These are phyloP conservation scores for Eucera pruinosa DNA, from an alignment of 2,888 invertebrate species.

Conservation along the genomic window DNA sequence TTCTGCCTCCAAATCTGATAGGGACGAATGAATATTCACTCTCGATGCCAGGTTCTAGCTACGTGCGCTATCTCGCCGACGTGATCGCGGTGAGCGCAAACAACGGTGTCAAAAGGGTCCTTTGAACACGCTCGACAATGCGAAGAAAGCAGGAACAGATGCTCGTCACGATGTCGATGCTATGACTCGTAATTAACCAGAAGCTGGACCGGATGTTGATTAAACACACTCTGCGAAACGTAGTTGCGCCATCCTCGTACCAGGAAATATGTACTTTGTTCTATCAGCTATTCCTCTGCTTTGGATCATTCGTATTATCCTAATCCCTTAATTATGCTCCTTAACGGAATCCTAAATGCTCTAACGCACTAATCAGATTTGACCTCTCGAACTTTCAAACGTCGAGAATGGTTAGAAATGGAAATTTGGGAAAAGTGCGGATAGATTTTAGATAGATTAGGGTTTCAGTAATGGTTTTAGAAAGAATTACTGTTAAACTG, in stretches of 20 bases:
- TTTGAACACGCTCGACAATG: conserved; percentile 57
- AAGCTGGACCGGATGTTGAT: conserved; percentile 64
- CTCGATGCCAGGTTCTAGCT: conserved; percentile 58
- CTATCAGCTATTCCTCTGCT: conserved; percentile 15
- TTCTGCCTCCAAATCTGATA: conserved; percentile 66
- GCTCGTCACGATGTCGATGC: conserved; percentile 63
- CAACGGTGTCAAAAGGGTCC: conserved; percentile 67
- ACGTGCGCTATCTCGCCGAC: conserved; percentile 65
- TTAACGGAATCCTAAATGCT: conserved; percentile 18
- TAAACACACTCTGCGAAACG: conserved; percentile 58
- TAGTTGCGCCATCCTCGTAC: background rate
- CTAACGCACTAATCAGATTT: conserved; percentile 16
- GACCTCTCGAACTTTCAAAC: no score
- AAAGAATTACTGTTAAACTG: no score
- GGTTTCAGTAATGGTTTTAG: no score
- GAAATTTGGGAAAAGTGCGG: no score
- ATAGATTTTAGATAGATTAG: no score
- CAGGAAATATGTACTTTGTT: no score
- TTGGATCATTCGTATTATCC: background rate
- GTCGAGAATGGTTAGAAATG: no score
- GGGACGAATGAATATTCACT: conserved; percentile 66
- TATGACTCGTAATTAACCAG: conserved; percentile 69
- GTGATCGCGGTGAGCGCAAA: conserved; percentile 50
- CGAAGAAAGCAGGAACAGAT: conserved; percentile 63
- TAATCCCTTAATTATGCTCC: conserved; percentile 19